Percentiles rank a stretch among this genome's conserved stretches.
Conservation (phyloP, 2,888 invertebrate species). For the Pterostichus madidus region DNA sequence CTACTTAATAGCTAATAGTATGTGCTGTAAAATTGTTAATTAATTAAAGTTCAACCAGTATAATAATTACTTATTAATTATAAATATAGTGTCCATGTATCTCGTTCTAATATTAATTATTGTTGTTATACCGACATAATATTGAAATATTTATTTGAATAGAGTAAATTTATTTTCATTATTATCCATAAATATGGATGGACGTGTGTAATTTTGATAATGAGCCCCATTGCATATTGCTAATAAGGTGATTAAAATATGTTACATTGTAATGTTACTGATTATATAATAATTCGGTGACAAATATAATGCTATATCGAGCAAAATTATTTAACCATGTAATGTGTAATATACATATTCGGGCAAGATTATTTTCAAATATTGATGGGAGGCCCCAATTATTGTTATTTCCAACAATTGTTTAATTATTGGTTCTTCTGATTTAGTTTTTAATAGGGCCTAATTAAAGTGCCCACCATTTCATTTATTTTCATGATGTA, state of each 20-base stretch:
- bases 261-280: background rate
- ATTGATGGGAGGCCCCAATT: too few relatives aligned
- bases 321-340: too few relatives aligned
- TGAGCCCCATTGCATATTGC: background rate
- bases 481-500: too few relatives aligned
- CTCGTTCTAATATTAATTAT: too few relatives aligned
- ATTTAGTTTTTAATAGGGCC: too few relatives aligned
- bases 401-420: too few relatives aligned
- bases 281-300: background rate
- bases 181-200: background rate
- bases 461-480: too few relatives aligned
- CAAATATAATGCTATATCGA: too few relatives aligned
- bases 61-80: background rate
- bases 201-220: slow-evolving; percentile 12
- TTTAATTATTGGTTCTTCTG: too few relatives aligned
- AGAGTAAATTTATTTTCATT: slow-evolving; percentile 14
- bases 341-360: too few relatives aligned
- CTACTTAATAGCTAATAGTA: background rate
- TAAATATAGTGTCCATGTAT: background rate
- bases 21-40: background rate
- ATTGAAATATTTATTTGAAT: slow-evolving; percentile 12
- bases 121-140: background rate
- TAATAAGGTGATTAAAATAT: slow-evolving; percentile 29
- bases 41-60: background rate
- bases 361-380: too few relatives aligned